phyloP scores from a whole-genome alignment of 2,888 invertebrate genomes.

The Agrochola lychnidis region DNA sequence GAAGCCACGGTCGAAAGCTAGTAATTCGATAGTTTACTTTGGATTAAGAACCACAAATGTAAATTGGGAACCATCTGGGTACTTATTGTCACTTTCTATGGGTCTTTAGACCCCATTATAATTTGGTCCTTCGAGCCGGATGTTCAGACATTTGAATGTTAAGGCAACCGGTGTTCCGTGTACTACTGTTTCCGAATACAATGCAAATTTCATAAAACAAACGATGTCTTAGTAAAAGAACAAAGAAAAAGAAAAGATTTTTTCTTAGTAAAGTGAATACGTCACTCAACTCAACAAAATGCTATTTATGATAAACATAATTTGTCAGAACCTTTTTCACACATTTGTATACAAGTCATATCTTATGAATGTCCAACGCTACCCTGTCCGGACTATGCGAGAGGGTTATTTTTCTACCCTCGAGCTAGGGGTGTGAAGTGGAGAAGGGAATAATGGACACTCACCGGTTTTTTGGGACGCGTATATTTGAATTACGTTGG shows the following conservation, averaged over 20 bases:
- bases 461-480: constrained; percentile 59
- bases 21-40: neutral
- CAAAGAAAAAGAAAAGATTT: neutral
- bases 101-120: neutral
- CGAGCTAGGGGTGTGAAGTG: constrained; percentile 53
- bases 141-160: constrained; percentile 18
- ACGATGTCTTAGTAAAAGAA: neutral
- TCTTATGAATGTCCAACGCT: constrained; percentile 55
- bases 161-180: neutral
- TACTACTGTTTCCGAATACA: neutral
- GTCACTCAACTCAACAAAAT: constrained; percentile 42
- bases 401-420: constrained; percentile 60
- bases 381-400: constrained; percentile 23
- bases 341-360: constrained; percentile 65
- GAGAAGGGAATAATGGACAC: constrained; percentile 62
- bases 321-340: constrained; percentile 62
- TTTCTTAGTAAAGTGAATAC: constrained; percentile 28
- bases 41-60: neutral
- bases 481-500: constrained; percentile 38
- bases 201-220: constrained; percentile 18
- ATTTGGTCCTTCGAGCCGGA: constrained; percentile 23
- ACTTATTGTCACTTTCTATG: neutral
- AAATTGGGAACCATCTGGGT: constrained; percentile 6
- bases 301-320: constrained; percentile 62
- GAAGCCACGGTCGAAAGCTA: no score